Evolutionary conservation across 2,113 vertebrate genomes (phyloP).

Genomic region (Solea senegalensis): DNA sequence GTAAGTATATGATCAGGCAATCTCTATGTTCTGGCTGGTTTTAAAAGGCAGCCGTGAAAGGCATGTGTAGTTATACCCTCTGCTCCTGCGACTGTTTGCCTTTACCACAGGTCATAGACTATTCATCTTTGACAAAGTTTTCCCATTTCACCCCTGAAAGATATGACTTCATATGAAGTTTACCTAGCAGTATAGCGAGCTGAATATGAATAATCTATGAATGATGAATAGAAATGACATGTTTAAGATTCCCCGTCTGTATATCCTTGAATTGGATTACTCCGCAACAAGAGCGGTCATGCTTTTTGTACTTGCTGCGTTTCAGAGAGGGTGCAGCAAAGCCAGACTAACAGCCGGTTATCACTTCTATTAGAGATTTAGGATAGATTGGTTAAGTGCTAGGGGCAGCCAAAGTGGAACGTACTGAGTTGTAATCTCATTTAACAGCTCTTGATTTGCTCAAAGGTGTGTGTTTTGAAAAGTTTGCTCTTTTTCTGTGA

Average conservation of each 20-base stretch:
- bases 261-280: constrained; percentile 6
- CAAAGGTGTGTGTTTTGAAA: constrained; percentile 65
- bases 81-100: constrained; percentile 26
- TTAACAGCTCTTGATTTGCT: constrained; percentile 68
- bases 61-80: no score
- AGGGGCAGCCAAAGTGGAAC: constrained; percentile 40
- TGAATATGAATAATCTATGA: constrained; percentile 34
- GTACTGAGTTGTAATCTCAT: constrained; percentile 66
- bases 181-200: constrained; percentile 4
- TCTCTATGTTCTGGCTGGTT: background rate
- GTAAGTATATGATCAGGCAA: background rate
- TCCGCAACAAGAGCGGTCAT: background rate
- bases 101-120: background rate
- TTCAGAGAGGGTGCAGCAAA: constrained; percentile 11
- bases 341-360: constrained; percentile 48
- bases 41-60: no score
- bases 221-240: constrained; percentile 39
- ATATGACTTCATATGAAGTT: constrained; percentile 25
- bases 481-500: constrained; percentile 54
- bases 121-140: constrained; percentile 37
- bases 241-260: constrained; percentile 21
- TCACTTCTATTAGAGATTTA: constrained; percentile 57
- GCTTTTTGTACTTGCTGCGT: constrained; percentile 4
- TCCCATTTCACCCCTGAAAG: constrained; percentile 43
- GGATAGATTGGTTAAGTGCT: constrained; percentile 67